phyloP scores from a whole-genome alignment of 2,888 invertebrate genomes.

The Harpalus rufipes region DNA sequence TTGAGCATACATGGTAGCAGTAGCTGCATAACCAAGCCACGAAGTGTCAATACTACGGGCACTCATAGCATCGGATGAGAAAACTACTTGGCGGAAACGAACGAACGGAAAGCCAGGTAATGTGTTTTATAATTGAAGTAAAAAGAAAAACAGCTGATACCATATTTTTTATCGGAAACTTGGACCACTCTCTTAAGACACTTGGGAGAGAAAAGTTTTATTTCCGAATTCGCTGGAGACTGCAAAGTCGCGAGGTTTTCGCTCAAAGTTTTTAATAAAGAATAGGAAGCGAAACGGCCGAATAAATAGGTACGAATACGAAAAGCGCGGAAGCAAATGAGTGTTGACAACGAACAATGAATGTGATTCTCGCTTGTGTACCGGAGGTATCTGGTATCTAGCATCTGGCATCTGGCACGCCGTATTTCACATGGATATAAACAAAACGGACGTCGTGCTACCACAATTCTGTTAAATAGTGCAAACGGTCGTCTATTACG shows the following conservation, averaged over 20 bases:
- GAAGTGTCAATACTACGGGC: not conserved
- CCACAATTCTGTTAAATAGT: constrained; percentile 65
- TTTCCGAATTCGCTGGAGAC: constrained; percentile 59
- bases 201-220: constrained; percentile 64
- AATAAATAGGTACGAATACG: constrained; percentile 63
- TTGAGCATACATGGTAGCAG: constrained; percentile 31
- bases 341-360: constrained; percentile 52
- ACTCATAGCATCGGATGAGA: not conserved
- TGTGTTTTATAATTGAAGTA: constrained; percentile 63
- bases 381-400: constrained; percentile 4
- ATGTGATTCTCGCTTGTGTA: constrained; percentile 10
- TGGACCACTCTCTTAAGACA: constrained; percentile 61
- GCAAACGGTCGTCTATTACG: constrained; percentile 63
- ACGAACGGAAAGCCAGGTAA: constrained; percentile 52
- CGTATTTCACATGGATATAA: constrained; percentile 36
- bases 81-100: constrained; percentile 12
- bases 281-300: constrained; percentile 54
- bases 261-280: constrained; percentile 63
- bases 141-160: constrained; percentile 62
- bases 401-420: not conserved
- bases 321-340: constrained; percentile 44
- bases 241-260: constrained; percentile 37
- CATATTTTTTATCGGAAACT: constrained; percentile 62
- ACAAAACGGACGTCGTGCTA: constrained; percentile 55
- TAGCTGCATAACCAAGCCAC: too few species aligned